These are phyloP conservation scores for Tupiocoris notatus DNA, from an alignment of 2,888 invertebrate species.

Conservation along the genomic window DNA sequence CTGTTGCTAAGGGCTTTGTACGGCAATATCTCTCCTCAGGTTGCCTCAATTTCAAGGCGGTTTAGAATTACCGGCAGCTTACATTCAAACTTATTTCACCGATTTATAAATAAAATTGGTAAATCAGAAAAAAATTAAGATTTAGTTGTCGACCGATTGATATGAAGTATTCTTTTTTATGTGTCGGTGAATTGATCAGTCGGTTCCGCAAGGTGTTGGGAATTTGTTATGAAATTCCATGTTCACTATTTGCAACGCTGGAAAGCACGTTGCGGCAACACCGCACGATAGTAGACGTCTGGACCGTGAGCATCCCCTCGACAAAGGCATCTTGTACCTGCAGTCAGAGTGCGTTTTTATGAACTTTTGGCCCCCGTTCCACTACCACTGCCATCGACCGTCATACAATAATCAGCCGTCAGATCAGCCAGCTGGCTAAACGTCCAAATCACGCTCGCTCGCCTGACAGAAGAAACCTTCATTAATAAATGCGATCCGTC, in stretches of 20 bases:
- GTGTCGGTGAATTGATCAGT: no score
- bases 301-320: neutral
- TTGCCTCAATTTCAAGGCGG: no score
- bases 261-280: neutral
- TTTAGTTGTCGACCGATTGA: no score
- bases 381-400: no score
- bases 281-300: neutral
- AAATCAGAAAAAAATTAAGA: no score
- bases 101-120: no score
- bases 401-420: neutral
- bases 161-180: no score
- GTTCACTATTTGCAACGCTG: no score
- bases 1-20: neutral
- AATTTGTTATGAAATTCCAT: no score
- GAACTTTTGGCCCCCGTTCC: neutral
- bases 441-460: neutral
- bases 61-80: no score
- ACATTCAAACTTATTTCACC: no score
- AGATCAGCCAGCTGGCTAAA: neutral
- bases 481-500: neutral
- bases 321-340: neutral
- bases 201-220: no score
- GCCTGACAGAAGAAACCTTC: neutral
- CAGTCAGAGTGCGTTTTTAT: neutral
- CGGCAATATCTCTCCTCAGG: neutral